Base-by-base conservation (phyloP, 2,113 vertebrate genomes). In the Neopipo cinnamomea region DNA sequence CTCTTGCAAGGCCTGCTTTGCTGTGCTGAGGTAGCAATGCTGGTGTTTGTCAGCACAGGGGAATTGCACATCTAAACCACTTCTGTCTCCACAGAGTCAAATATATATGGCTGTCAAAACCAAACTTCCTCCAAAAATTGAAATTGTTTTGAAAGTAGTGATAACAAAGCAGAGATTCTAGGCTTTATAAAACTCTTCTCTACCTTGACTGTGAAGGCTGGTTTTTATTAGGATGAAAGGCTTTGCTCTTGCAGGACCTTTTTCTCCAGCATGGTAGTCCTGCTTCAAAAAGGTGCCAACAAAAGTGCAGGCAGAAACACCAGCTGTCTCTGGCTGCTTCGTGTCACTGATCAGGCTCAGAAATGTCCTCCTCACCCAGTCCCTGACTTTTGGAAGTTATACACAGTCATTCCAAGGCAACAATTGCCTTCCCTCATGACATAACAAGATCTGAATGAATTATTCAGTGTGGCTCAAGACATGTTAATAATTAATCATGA, bases 401-500 rank as follows among this genome's bases (percentile, higher is more conserved):
- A 79, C 18, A 39, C n/a, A 33, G 27, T 22, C 0, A 1, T 62
- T 92, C 28, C 37, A 91, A 85, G 59, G 66, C 62, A 79, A 67
- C 37, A 66, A 39, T 21, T 61, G 59, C 46, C 52, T 65, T 91
- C 28, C 25, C 23, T 83, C 44, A n/a, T 53, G 37, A 59, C 30
- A 88, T 71, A 84, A 83, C 56, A 73, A 91, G 68, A 47, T 24
- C 74, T 55, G 35, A 70, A 91, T 94, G 42, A 94, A 96, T 93
- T 93, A 91, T 95, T 95, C 37, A 96, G 31, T 66, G 66, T 8
- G 6, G 66, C 31, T 85, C 66, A 82, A 76, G 53, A 50, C 31
- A 59, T 85, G 92, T 96, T 85, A 94, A 95, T 95, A 93, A 82
- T 92, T 89, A 59, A 97, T 14, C 28, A 30, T 23, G 58, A 95